phyloP scores from a whole-genome alignment of 2,113 vertebrate genomes.

The Protomyctophum bolini region DNA sequence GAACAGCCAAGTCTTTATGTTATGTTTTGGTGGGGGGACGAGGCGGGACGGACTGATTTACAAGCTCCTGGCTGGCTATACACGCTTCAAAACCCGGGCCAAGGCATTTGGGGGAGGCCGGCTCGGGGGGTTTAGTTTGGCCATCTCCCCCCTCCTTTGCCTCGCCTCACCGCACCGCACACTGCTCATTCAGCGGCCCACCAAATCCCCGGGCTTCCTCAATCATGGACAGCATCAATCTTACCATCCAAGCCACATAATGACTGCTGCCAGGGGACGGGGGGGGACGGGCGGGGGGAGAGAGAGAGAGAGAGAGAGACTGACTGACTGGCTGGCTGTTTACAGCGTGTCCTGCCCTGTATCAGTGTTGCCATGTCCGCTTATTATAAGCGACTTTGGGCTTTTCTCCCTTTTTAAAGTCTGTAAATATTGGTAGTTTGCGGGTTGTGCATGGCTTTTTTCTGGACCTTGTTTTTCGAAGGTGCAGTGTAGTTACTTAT shows the following conservation, averaged over 20 bases:
- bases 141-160: slow-evolving; percentile 25
- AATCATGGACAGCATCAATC: slow-evolving; percentile 71
- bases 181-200: slow-evolving; percentile 56
- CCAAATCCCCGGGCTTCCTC: slow-evolving; percentile 68
- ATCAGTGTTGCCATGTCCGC: too few relatives aligned
- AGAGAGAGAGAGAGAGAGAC: too few relatives aligned
- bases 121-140: slow-evolving; percentile 65
- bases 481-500: too few relatives aligned
- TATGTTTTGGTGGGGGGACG: slow-evolving; percentile 3
- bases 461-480: too few relatives aligned
- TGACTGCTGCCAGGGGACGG: slow-evolving; percentile 63
- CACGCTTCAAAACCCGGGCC: slow-evolving; percentile 29
- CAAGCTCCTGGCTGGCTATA: slow-evolving; percentile 49
- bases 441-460: too few relatives aligned
- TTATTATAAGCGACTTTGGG: too few relatives aligned
- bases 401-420: too few relatives aligned
- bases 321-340: too few relatives aligned
- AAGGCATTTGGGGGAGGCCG: slow-evolving; percentile 63
- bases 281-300: too few relatives aligned
- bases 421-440: too few relatives aligned
- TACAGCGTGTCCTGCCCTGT: too few relatives aligned
- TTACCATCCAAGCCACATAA: slow-evolving; percentile 68
- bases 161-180: slow-evolving; percentile 36
- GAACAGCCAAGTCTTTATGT: slow-evolving; percentile 44
- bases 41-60: slow-evolving; percentile 74